These are phyloP conservation scores for Nansenia antarctica DNA, from an alignment of 2,113 vertebrate species.

Conservation along the genomic window DNA sequence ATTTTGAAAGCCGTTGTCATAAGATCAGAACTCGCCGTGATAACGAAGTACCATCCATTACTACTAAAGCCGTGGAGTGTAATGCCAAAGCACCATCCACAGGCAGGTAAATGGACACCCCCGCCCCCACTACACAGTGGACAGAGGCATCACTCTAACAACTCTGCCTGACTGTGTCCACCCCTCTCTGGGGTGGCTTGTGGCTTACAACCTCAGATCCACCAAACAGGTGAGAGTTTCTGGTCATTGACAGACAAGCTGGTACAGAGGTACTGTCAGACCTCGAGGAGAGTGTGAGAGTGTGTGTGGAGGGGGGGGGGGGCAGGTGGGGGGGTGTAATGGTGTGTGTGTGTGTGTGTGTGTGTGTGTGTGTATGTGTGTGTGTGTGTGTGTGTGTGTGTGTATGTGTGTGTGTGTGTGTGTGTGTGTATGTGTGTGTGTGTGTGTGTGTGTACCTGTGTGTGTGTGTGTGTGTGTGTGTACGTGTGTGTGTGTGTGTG, in stretches of 20 bases:
- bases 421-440: not conserved
- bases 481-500: conserved; percentile 24
- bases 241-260: no score
- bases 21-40: conserved; percentile 33
- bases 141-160: not conserved
- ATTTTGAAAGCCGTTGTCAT: conserved; percentile 66
- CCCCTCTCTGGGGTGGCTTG: not conserved
- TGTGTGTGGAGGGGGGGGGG: no score
- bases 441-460: no score
- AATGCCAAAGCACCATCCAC: no score
- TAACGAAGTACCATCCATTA: conserved; percentile 4
- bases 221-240: not conserved
- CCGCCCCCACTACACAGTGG: no score
- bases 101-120: conserved; percentile 6
- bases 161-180: not conserved
- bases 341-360: not conserved
- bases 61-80: no score
- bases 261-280: no score
- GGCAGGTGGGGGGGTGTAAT: not conserved
- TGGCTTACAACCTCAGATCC: not conserved
- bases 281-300: not conserved
- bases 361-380: not conserved
- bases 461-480: not conserved
- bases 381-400: not conserved
- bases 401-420: not conserved